Evolutionary conservation across 2,888 invertebrate genomes (phyloP).

Genomic region (Trichacis sp.): DNA sequence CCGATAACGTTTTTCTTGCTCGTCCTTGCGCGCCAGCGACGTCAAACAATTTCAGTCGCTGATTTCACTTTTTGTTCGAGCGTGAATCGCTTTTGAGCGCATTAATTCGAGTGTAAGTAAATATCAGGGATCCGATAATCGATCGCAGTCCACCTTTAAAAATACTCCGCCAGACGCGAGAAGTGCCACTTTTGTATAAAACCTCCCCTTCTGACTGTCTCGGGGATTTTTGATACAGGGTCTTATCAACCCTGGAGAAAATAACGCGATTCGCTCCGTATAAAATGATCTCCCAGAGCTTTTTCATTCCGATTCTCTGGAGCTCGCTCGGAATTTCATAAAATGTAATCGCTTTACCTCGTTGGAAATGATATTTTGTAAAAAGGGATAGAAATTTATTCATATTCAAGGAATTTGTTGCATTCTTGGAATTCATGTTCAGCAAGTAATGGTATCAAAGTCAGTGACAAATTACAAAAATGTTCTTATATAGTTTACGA

Average conservation of each 20-base stretch:
- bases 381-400: too few relatives aligned
- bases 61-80: neutral
- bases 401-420: too few relatives aligned
- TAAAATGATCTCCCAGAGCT: neutral
- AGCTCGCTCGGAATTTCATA: too few relatives aligned
- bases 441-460: too few relatives aligned
- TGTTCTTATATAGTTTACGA: too few relatives aligned
- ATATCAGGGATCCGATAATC: constrained; percentile 4
- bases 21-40: neutral
- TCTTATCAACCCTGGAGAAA: neutral
- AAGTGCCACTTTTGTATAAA: neutral
- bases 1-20: neutral
- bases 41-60: neutral
- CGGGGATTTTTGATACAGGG: neutral
- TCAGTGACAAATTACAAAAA: too few relatives aligned
- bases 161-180: neutral
- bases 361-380: too few relatives aligned
- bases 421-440: too few relatives aligned
- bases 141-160: neutral
- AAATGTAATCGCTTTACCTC: too few relatives aligned
- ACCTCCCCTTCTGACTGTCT: neutral
- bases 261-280: neutral
- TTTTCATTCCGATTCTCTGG: too few relatives aligned
- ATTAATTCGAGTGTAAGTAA: constrained; percentile 1
- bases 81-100: neutral